Conservation (phyloP, 2,888 invertebrate species). For the Melanostoma mellinum region DNA sequence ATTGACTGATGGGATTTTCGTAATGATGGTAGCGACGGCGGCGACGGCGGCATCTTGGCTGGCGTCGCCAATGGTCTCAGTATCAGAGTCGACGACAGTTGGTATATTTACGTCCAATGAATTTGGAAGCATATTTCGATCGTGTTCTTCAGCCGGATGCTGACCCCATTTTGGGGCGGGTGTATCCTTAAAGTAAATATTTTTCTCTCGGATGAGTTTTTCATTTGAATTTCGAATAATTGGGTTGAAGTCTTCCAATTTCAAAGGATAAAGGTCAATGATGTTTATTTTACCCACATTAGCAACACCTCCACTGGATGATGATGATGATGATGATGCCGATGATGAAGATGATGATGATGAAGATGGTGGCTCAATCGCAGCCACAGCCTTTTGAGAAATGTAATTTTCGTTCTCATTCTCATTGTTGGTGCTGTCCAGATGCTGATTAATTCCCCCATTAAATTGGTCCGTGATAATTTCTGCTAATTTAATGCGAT, state of each 20-base stretch:
- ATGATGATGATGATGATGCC: slow-evolving; percentile 69
- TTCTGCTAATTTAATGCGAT: slow-evolving; percentile 79
- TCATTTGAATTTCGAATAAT: slow-evolving; percentile 78
- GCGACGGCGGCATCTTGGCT: slow-evolving; percentile 28
- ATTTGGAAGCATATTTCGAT: slow-evolving; percentile 66
- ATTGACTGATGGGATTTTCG: slow-evolving; percentile 50
- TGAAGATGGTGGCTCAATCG: slow-evolving; percentile 7
- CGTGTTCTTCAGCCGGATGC: slow-evolving; percentile 41
- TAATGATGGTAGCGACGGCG: not conserved
- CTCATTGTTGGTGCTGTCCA: slow-evolving; percentile 32
- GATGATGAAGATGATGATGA: too few species aligned
- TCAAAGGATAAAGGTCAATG: slow-evolving; percentile 79
- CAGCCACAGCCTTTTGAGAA: slow-evolving; percentile 11
- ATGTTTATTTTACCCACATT: slow-evolving; percentile 79
- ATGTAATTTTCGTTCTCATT: slow-evolving; percentile 32
- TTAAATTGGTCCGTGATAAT: slow-evolving; percentile 76
- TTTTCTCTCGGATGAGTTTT: slow-evolving; percentile 76
- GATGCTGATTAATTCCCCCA: slow-evolving; percentile 69
- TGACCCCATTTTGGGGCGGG: slow-evolving; percentile 52
- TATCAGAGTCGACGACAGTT: not conserved
- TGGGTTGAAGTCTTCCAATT: slow-evolving; percentile 79
- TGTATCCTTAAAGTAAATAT: slow-evolving; percentile 68
- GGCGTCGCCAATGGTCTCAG: not conserved
- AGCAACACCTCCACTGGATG: slow-evolving; percentile 74
- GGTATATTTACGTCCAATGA: slow-evolving; percentile 61